Conservation (phyloP, 1,140 invertebrate genomes). For the Idris sp. region DNA sequence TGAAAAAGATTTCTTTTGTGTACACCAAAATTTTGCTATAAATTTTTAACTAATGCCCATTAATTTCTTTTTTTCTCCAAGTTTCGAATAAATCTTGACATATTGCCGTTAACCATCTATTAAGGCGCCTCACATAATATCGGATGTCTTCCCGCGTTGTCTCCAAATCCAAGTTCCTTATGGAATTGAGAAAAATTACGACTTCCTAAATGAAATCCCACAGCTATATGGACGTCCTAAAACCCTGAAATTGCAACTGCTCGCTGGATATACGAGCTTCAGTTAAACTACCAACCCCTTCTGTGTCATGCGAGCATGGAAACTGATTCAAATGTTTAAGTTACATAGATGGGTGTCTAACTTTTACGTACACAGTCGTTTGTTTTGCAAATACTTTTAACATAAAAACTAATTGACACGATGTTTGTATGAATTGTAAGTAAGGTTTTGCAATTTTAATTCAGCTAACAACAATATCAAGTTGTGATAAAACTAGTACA, state of each 20-base stretch:
- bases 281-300: constrained; percentile 45
- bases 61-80: too few relatives aligned
- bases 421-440: too few relatives aligned
- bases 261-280: constrained; percentile 61
- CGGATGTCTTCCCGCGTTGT: constrained; percentile 24
- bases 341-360: constrained; percentile 36
- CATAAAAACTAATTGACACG: constrained; percentile 11
- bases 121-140: constrained; percentile 46
- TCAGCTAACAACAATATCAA: too few relatives aligned
- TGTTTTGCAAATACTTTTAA: constrained; percentile 35
- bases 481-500: too few relatives aligned
- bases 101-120: constrained; percentile 13
- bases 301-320: constrained; percentile 40
- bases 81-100: background rate
- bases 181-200: constrained; percentile 71
- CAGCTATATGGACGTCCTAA: constrained; percentile 31
- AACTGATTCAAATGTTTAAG: constrained; percentile 46
- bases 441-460: too few relatives aligned
- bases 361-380: constrained; percentile 19
- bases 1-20: too few relatives aligned
- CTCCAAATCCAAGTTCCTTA: constrained; percentile 50
- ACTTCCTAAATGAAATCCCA: constrained; percentile 70
- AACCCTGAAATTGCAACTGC: constrained; percentile 53
- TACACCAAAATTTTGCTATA: too few relatives aligned
- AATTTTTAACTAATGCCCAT: too few relatives aligned